phyloP scores from a whole-genome alignment of 2,113 vertebrate species.

The Carlito syrichta region DNA sequence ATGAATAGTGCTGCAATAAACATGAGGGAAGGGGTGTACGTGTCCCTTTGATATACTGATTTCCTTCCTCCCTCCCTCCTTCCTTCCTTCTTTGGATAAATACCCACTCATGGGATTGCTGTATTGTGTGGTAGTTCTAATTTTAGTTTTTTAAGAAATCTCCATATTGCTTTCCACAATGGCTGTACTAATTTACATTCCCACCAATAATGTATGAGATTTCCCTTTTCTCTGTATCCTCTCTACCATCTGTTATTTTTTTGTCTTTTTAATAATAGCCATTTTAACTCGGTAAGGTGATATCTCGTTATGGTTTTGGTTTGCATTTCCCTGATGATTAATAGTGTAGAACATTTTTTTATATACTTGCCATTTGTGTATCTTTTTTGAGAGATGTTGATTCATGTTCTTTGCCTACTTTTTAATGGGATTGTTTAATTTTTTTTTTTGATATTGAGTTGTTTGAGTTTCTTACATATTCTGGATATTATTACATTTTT shows the following conservation, averaged over 20 bases:
- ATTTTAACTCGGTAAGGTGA: background rate
- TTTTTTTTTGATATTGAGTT: too few relatives aligned
- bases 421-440: background rate
- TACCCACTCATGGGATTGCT: background rate
- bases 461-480: background rate
- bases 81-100: background rate
- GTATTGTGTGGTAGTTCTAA: background rate
- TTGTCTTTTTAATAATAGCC: background rate
- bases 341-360: background rate
- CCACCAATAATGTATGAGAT: background rate
- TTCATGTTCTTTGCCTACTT: background rate
- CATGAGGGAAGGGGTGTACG: background rate
- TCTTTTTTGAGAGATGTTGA: background rate
- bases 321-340: background rate
- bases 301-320: background rate
- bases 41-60: background rate
- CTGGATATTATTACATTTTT: background rate
- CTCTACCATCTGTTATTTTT: background rate
- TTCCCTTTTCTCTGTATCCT: background rate
- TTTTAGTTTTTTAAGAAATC: background rate
- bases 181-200: background rate
- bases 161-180: background rate
- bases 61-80: too few relatives aligned
- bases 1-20: background rate
- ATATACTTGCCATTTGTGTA: background rate